A percentile compares a stretch with the other conserved stretches of the same genome.
phyloP scores from a whole-genome alignment of 1,140 invertebrate genomes.

The Oncopodura yosiiana region DNA sequence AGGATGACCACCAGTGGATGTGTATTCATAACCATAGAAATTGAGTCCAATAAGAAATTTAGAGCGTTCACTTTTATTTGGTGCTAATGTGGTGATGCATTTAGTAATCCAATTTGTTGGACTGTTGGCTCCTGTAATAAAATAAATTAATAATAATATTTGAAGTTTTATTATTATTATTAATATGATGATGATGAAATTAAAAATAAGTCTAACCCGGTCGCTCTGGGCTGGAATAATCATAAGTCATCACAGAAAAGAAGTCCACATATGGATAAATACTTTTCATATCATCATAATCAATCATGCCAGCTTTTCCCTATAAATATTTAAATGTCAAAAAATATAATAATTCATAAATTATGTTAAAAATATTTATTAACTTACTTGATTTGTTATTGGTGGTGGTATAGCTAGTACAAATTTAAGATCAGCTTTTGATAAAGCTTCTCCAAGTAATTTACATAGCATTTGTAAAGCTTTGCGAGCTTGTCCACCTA shows the following conservation, averaged over 20 bases:
- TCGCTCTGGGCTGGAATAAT: conserved; percentile 71
- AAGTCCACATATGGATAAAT: conserved; percentile 65
- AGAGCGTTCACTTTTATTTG: conserved; percentile 49
- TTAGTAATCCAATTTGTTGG: conserved; percentile 70
- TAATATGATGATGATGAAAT: background rate
- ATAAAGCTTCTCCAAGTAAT: conserved; percentile 51
- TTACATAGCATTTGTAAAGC: conserved; percentile 47
- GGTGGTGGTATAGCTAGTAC: conserved; percentile 77
- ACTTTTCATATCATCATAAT: conserved; percentile 61
- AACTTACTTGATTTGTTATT: conserved; percentile 43
- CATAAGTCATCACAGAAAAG: conserved; percentile 85
- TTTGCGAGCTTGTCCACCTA: conserved; percentile 55
- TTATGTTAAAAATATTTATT: too few relatives aligned
- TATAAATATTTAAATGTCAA: conserved; percentile 38
- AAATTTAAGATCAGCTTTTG: conserved; percentile 49
- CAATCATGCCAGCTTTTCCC: conserved; percentile 54
- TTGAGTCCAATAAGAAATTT: conserved; percentile 85
- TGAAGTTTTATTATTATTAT: conserved; percentile 14
- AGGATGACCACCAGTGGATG: conserved; percentile 60
- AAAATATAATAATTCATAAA: conserved; percentile 7
- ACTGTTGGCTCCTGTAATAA: conserved; percentile 60
- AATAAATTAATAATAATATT: conserved; percentile 2
- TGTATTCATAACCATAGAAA: conserved; percentile 87
- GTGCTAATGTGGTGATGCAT: conserved; percentile 63
- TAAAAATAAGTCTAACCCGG: conserved; percentile 48